Evolutionary conservation across 2,797 vertebrate genomes (phyloP).

Genomic region (Cossypha niveicapilla): DNA sequence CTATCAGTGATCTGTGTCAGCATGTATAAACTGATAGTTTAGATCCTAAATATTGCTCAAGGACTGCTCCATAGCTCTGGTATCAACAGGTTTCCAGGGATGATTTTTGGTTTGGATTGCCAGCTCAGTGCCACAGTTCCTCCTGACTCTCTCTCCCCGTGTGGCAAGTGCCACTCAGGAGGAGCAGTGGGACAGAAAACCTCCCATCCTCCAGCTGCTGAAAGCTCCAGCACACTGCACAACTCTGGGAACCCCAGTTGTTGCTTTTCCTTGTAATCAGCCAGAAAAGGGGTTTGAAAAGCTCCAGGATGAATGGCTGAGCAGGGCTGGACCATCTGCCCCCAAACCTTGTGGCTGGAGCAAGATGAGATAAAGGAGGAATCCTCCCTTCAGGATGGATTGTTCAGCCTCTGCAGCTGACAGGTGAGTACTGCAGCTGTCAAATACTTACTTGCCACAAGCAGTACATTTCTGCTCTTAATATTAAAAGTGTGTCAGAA

Average conservation of each 20-base stretch:
- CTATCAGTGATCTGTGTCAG: not conserved
- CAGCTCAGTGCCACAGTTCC: not conserved
- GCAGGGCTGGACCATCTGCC: not conserved
- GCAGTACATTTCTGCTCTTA: constrained; percentile 15
- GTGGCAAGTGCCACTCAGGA: not conserved
- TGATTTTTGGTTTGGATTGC: not conserved
- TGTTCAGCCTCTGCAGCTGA: not conserved
- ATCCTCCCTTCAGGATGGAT: not conserved
- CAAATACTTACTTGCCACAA: constrained; percentile 9
- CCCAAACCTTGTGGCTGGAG: not conserved
- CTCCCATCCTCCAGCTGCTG: not conserved
- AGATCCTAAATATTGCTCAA: not conserved
- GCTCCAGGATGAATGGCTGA: not conserved
- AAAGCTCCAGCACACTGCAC: not conserved
- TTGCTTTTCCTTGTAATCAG: not conserved
- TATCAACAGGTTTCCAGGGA: not conserved
- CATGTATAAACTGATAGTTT: not conserved
- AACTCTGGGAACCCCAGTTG: not conserved
- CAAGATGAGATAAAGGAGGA: not conserved
- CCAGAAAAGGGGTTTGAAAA: not conserved
- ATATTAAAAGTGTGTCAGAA: constrained; percentile 72
- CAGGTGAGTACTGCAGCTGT: constrained; percentile 44
- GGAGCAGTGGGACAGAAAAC: not conserved
- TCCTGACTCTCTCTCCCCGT: not conserved
- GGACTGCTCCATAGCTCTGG: not conserved